Base-by-base conservation (phyloP, 1,140 invertebrate genomes). In the Drosophila carrolli region DNA sequence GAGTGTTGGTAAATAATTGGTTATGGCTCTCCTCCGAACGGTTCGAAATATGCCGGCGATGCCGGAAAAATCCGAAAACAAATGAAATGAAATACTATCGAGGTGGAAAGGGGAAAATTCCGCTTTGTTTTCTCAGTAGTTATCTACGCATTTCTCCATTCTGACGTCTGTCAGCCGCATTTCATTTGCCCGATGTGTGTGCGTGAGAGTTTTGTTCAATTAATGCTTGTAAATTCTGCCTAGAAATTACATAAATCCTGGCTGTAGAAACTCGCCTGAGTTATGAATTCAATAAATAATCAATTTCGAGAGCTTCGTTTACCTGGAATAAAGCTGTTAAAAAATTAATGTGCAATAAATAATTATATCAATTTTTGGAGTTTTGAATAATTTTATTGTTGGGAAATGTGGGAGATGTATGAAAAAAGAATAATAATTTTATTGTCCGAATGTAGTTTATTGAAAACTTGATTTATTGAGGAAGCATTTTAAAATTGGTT, bases 1-100 rank as follows among this genome's bases (percentile, higher is more conserved):
- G 81, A 78, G 75, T 82, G 79, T 85, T 78, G 82, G 83, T 68
- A 82, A 88, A 88, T 88, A 78, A 85, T 85, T 85, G 82, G 82
- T 85, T 88, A 85, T 75, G 83, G 83, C 46, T 78, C 23, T 23
- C 23, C 46, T 81, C 51, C 43, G 48, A 44, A 46, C 44, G 72
- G 43, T 38, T 44, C 35, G 32, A 38, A 41, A 80, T 29, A 82
- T 61, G 53, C 65, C 61, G 54, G 57, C 40, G 13, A 58, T 19
- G 46, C 35, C 32, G 43, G 60, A 23, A 75, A 76, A 76, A 59
- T 59, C 14, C 8, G 54, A 58, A 76, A 78, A 66, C 82, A 70
- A 77, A 85, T 65, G 81, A 57, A 75, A 70, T 68, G 27, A 57
- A 57, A 71, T 71, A 57, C 53, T 40, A 3, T 14, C 27, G 29